Evolutionary conservation across 2,888 invertebrate species (phyloP).

Genomic region (Oscheius sp.): DNA sequence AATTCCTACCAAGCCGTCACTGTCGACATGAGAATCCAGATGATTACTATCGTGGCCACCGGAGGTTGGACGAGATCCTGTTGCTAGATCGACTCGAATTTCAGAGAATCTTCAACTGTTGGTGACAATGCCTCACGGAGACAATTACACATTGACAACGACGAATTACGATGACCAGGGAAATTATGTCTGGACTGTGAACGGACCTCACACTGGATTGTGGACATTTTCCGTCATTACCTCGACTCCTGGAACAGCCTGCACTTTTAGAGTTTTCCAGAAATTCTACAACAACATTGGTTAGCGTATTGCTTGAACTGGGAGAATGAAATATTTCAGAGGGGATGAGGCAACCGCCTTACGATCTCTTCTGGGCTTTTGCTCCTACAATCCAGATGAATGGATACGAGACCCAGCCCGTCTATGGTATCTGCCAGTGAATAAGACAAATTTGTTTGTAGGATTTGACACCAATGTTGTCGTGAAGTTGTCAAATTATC

Average conservation of each 20-base stretch:
- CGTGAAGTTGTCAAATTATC: slow-evolving; percentile 16
- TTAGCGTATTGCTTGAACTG: not conserved
- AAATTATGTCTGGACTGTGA: slow-evolving; percentile 51
- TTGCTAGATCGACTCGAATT: too few relatives aligned
- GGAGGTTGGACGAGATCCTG: slow-evolving; percentile 36
- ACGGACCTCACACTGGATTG: slow-evolving; percentile 48
- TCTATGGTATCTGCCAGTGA: slow-evolving; percentile 23
- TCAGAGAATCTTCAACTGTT: slow-evolving; percentile 32
- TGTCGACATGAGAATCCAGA: slow-evolving; percentile 47
- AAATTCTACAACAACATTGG: slow-evolving; percentile 50
- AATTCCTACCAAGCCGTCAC: slow-evolving; percentile 48
- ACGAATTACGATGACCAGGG: slow-evolving; percentile 39
- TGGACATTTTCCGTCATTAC: slow-evolving; percentile 54
- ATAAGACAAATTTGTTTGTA: not conserved
- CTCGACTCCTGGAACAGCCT: slow-evolving; percentile 36
- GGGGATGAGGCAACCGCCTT: slow-evolving; percentile 21
- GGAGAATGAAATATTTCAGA: not conserved
- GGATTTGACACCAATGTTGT: slow-evolving; percentile 6
- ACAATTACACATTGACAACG: not conserved
- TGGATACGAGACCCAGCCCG: slow-evolving; percentile 46
- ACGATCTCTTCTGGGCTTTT: slow-evolving; percentile 57
- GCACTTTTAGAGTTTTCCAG: slow-evolving; percentile 56
- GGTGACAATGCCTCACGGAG: slow-evolving; percentile 42
- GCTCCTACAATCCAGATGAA: slow-evolving; percentile 39
- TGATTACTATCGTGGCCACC: slow-evolving; percentile 51